phyloP scores from a whole-genome alignment of 2,888 invertebrate species.

The Gortyna flavago region DNA sequence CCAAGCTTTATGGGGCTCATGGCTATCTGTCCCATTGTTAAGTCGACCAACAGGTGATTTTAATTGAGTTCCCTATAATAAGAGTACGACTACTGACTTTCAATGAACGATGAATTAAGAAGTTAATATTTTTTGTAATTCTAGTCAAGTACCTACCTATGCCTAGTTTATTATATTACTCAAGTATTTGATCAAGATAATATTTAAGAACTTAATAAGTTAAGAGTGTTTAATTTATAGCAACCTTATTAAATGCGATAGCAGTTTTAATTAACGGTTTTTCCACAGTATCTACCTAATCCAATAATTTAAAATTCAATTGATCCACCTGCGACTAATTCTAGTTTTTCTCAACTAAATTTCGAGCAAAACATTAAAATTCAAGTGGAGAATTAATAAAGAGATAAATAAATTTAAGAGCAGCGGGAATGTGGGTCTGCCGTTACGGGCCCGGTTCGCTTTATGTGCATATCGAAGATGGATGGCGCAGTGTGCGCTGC shows the following conservation, averaged over 20 bases:
- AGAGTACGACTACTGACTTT: constrained; percentile 59
- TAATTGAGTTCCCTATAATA: constrained; percentile 78
- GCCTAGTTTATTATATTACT: constrained; percentile 13
- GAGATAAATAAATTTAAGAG: constrained; percentile 90
- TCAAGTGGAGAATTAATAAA: constrained; percentile 89
- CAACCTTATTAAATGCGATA: constrained; percentile 1
- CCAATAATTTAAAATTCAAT: constrained; percentile 43
- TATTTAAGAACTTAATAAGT: constrained; percentile 6
- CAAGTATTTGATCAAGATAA: constrained; percentile 18
- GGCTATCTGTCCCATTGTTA: constrained; percentile 78
- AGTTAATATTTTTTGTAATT: constrained; percentile 62
- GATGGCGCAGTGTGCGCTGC: constrained; percentile 83
- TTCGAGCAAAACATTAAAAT: constrained; percentile 84
- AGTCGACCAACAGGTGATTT: constrained; percentile 76
- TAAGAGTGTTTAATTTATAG: constrained; percentile 6
- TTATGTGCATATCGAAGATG: constrained; percentile 90
- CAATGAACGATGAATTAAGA: constrained; percentile 66
- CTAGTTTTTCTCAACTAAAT: constrained; percentile 65
- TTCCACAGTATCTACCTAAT: constrained; percentile 27
- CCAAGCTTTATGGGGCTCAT: constrained; percentile 76
- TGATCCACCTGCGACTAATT: constrained; percentile 55
- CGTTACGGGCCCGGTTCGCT: constrained; percentile 88
- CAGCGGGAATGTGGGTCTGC: constrained; percentile 89
- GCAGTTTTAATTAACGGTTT: constrained; percentile 21
- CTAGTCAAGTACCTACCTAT: background rate